Base-by-base conservation (phyloP, 1,140 invertebrate species). In the Maconellicoccus hirsutus region DNA sequence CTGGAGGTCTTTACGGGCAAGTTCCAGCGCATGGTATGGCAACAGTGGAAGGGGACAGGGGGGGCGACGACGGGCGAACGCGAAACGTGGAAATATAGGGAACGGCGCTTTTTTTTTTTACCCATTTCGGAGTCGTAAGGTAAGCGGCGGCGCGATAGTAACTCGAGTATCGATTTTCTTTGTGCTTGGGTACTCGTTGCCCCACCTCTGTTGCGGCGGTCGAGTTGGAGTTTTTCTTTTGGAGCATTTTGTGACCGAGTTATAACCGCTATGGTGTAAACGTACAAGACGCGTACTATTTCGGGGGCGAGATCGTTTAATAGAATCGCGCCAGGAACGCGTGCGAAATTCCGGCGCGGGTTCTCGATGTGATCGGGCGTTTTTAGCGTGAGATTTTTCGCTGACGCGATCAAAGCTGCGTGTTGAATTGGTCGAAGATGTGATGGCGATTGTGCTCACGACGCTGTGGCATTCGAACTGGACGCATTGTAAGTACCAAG, bases 161-260 rank as follows among this genome's bases (percentile, higher is more conserved):
- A 52, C 42, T 52, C 42, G 12, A 19, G 42, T 52, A 52, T 52
- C 16, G 42, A 52, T 52, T 52, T 52, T 52, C 42, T 52, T 52
- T 52, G 42, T 52, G 42, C 42, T 52, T 52, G 42, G 42, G 42
- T 52, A 52, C 42, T 52, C 42, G 42, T 52, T 52, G 42, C 42
- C 42, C 42, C 42, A 52, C 42, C 42, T 52, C 42, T 38, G 33
- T 52, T 14, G 10, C 42, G 42, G 42, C n/a, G 42, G 42, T 19
- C n/a, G n/a, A n/a, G n/a, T n/a, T n/a, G n/a, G 29, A 33, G 42
- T 52, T 52, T 52, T 19, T 52, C 42, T 52, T 52, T 52, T 52
- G 42, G 42, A 52, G 42, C 42, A 16, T 52, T 52, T 52, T 52
- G 42, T 52, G 42, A 52, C 42, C 42, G 42, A 52, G 42, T 52